Evolutionary conservation across 35 echinoderm and acorn worm genomes (phyloP), one percentile per base, ranked within the genome.

Genomic region (Lytechinus variegatus): DNA sequence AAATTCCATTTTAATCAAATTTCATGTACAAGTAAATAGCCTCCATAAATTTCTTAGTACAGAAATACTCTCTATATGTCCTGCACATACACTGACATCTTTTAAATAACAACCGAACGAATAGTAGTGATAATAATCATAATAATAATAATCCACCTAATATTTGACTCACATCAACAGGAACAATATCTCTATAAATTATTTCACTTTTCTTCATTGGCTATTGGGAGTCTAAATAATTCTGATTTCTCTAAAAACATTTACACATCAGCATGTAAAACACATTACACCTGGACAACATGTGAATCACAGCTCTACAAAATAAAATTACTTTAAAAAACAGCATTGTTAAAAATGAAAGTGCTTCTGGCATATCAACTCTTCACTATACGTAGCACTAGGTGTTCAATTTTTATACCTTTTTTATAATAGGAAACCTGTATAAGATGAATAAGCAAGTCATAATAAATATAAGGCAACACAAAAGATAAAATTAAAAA

Each of bases 191-290:
- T 21, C 19, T 44, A 79, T 2, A 79, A 79, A 79, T 24, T 0
- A 79, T 24, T n/a, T n/a, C 16, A 24, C 19, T 79, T 79, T 79
- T 79, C 66, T 79, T 79, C n/a, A 79, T 79, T 21, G 19, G 66
- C 19, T 79, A 79, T 44, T 2, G n/a, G n/a, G 66, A 79, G 66
- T 79, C 16, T 79, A 79, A 79, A 79, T 79, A 79, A 79, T n/a
- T 79, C 66, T 79, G 66, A 79, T 79, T 79, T 79, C 66, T 79
- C 66, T 79, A 79, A 79, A 79, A 79, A 79, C 66, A 79, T 79
- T 79, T 79, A 79, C 21, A 79, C 19, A 79, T 79, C 8, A 79
- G 66, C 66, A 79, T 79, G 16, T 79, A 24, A 79, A n/a, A 79
- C 66, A 79, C 66, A 79, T 79, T 79, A 79, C 66, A 7, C 66